These are phyloP conservation scores for Leptocoma aspasia DNA, from an alignment of 2,113 vertebrate genomes.

Conservation along the genomic window DNA sequence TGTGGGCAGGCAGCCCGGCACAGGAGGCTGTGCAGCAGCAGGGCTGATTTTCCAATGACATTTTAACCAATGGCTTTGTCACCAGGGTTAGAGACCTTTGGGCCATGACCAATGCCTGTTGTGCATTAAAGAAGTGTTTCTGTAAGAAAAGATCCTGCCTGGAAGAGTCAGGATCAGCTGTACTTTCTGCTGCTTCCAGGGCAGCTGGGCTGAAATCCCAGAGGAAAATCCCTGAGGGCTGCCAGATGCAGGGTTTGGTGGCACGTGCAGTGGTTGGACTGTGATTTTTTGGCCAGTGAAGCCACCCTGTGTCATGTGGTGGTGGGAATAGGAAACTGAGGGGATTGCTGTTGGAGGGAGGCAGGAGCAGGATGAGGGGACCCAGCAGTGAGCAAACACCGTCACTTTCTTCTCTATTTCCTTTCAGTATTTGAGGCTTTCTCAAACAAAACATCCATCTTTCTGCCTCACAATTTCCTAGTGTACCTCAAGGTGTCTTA, in stretches of 20 bases:
- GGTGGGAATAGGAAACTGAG: background rate
- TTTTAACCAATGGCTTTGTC: background rate
- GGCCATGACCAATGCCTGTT: background rate
- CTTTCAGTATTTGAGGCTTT: background rate
- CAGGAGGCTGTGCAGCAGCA: background rate
- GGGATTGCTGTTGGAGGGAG: background rate
- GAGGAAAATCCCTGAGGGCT: background rate
- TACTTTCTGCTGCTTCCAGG: background rate
- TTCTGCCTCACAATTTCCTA: background rate
- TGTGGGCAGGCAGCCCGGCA: background rate
- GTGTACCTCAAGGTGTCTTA: background rate
- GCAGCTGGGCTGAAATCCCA: background rate
- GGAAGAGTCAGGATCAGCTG: background rate
- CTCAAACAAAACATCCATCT: background rate
- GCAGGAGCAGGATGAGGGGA: background rate
- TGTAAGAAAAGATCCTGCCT: background rate
- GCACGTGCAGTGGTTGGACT: rapidly evolving
- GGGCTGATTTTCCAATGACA: background rate
- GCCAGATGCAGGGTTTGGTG: background rate
- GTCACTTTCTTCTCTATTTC: background rate
- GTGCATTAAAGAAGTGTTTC: background rate
- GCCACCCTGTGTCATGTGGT: too few relatives aligned
- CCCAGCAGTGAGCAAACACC: rapidly evolving
- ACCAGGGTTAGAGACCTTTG: background rate
- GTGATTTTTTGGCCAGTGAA: background rate